These are phyloP conservation scores for Adoxophyes honmai DNA, from an alignment of 1,140 invertebrate species.

Conservation along the genomic window DNA sequence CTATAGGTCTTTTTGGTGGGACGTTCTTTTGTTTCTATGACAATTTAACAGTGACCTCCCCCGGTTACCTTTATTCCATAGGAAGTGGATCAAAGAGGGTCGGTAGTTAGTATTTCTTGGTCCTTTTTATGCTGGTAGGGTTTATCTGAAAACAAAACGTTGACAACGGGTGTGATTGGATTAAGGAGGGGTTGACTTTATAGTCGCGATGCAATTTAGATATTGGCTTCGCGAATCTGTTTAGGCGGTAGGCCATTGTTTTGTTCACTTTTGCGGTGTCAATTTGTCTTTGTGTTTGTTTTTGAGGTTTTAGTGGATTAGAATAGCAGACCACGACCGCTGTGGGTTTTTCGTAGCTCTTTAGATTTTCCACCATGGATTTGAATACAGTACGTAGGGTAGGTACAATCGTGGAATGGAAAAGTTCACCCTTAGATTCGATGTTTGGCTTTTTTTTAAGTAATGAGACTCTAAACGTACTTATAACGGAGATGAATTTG, in stretches of 20 bases:
- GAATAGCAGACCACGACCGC: no score
- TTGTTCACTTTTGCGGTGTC: constrained; percentile 48
- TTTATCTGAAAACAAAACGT: constrained; percentile 63
- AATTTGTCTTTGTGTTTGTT: constrained; percentile 45
- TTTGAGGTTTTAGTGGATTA: constrained; percentile 26
- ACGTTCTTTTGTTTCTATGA: constrained; percentile 35
- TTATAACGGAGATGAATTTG: no score
- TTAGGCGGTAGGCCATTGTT: constrained; percentile 44
- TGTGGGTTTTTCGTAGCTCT: no score
- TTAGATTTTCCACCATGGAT: no score
- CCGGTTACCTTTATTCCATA: constrained; percentile 14
- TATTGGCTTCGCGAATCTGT: constrained; percentile 72
- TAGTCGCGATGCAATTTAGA: constrained; percentile 68
- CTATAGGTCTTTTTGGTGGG: constrained; percentile 31
- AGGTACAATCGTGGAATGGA: no score
- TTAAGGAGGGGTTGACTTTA: constrained; percentile 73
- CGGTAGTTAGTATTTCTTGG: constrained; percentile 25
- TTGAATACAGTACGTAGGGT: no score
- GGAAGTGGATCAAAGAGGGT: constrained; percentile 14
- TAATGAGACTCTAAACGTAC: no score
- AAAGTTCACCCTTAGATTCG: no score
- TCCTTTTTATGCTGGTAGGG: constrained; percentile 42
- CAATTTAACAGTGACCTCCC: constrained; percentile 38
- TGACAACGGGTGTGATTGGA: constrained; percentile 71
- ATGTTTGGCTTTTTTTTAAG: no score